phyloP scores from a whole-genome alignment of 2,113 vertebrate genomes.

The Triplophysa tibetana region DNA sequence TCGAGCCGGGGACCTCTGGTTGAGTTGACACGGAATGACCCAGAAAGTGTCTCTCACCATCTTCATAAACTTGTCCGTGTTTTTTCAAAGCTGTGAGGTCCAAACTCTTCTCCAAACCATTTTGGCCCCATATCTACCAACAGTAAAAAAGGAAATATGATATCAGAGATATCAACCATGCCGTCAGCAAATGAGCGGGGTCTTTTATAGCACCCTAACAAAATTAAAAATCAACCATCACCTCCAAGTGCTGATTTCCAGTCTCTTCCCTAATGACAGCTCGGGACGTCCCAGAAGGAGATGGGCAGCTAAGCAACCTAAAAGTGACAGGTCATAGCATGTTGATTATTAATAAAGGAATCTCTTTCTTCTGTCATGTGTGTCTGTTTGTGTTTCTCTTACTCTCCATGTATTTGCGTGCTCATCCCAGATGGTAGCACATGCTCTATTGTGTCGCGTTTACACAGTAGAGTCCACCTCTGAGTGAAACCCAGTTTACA shows the following conservation, averaged over 20 bases:
- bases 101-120: conserved; percentile 68
- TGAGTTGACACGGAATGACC: no score
- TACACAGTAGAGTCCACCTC: conserved; percentile 67
- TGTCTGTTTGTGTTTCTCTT: conserved; percentile 44
- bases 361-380: no score
- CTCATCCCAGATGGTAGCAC: conserved; percentile 62
- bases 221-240: conserved; percentile 42
- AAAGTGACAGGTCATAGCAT: not conserved
- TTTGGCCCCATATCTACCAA: conserved; percentile 70
- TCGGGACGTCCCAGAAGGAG: conserved; percentile 59
- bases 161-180: not conserved
- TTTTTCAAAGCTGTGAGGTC: conserved; percentile 67
- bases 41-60: conserved; percentile 60
- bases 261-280: conserved; percentile 68
- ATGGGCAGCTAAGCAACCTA: conserved; percentile 66
- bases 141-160: not conserved
- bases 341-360: not conserved
- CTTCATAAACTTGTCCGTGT: conserved; percentile 74
- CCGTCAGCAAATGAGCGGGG: not conserved
- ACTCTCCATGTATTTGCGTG: conserved; percentile 68
- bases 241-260: conserved; percentile 72
- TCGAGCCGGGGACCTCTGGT: no score
- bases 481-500: conserved; percentile 61
- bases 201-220: not conserved
- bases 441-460: conserved; percentile 52